These are phyloP conservation scores for Drosophila mayri DNA, from an alignment of 1,140 invertebrate species.

Conservation along the genomic window DNA sequence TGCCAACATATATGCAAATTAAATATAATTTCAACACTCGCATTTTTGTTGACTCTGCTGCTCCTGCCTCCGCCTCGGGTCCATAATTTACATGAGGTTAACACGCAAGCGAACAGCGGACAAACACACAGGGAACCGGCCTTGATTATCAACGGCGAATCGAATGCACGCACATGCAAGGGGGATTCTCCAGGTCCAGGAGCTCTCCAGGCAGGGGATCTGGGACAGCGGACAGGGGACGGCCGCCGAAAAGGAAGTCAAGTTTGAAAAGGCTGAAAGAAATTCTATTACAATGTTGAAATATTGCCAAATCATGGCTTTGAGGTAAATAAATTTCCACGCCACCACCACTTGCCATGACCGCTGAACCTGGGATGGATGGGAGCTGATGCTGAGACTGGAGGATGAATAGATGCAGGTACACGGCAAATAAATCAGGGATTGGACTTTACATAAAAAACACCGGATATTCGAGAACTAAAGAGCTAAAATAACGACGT, in stretches of 20 bases:
- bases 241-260: constrained; percentile 56
- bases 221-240: constrained; percentile 2
- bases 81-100: constrained; percentile 82
- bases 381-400: constrained; percentile 10
- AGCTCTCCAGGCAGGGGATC: background rate
- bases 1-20: constrained; percentile 73
- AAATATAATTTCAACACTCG: constrained; percentile 83
- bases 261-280: constrained; percentile 61
- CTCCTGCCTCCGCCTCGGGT: constrained; percentile 47
- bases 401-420: constrained; percentile 34
- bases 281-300: constrained; percentile 82
- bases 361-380: constrained; percentile 67
- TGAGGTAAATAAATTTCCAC: constrained; percentile 81
- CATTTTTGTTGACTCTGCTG: constrained; percentile 63
- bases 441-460: background rate
- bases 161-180: constrained; percentile 66
- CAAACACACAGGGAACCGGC: constrained; percentile 55
- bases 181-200: constrained; percentile 8
- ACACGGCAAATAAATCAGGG: constrained; percentile 14
- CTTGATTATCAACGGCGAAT: constrained; percentile 74
- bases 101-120: constrained; percentile 67
- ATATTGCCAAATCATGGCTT: constrained; percentile 82
- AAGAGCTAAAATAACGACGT: background rate
- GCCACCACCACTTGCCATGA: constrained; percentile 63
- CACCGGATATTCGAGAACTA: background rate